A percentile compares a stretch with the other conserved stretches of the same genome.
These are phyloP conservation scores for Aphelinus certus DNA, from an alignment of 1,140 invertebrate genomes.

Conservation along the genomic window DNA sequence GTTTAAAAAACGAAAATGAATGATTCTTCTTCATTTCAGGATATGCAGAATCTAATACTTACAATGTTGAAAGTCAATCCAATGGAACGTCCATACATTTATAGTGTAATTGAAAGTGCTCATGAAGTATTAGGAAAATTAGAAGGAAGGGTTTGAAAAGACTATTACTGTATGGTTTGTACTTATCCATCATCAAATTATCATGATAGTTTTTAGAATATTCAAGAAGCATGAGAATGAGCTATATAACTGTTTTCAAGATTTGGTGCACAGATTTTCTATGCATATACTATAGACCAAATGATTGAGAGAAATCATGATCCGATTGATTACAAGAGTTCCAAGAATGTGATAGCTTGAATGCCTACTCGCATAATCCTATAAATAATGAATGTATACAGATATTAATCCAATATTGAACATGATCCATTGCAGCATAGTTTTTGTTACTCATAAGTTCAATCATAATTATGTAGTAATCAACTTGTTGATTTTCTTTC, in stretches of 20 bases:
- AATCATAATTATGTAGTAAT: too few relatives aligned
- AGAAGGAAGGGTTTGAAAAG: conserved; percentile 64
- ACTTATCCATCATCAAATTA: neutral
- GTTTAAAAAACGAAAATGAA: too few relatives aligned
- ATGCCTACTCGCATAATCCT: too few relatives aligned
- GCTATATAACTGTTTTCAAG: conserved; percentile 24
- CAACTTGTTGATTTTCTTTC: too few relatives aligned
- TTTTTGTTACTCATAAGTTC: too few relatives aligned
- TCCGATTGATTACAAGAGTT: too few relatives aligned
- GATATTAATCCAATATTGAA: neutral
- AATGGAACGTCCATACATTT: conserved; percentile 79
- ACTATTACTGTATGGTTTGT: conserved; percentile 14
- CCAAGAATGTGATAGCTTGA: too few relatives aligned
- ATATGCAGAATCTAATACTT: conserved; percentile 76
- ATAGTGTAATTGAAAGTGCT: conserved; percentile 72
- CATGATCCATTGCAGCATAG: too few relatives aligned
- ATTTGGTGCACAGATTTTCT: conserved; percentile 3
- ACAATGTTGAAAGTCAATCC: conserved; percentile 80
- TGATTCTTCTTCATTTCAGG: conserved; percentile 60
- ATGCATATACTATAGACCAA: neutral
- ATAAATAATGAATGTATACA: neutral
- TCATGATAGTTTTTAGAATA: conserved; percentile 16
- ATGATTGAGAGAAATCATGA: too few relatives aligned
- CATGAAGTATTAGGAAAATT: conserved; percentile 68
- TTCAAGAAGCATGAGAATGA: conserved; percentile 2